Evolutionary conservation across 2,888 invertebrate genomes (phyloP), one percentile per base, ranked within the genome.

Genomic region (Abscondita cerata): DNA sequence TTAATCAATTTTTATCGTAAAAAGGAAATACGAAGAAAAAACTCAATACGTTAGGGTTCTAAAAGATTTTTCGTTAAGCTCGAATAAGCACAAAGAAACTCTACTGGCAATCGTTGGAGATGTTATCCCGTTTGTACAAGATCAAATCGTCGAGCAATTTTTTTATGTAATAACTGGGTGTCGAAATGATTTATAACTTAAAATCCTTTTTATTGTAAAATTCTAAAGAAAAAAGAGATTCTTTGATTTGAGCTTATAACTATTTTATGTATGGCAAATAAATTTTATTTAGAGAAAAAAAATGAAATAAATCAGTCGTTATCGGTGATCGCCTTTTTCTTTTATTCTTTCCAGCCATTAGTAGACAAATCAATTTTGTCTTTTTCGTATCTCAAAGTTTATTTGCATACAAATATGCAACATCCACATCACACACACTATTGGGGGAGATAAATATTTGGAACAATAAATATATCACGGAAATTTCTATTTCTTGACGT

Each of bases 161-260:
- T 64, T 51, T 47, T 41, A 57, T 55, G 60, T 73, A 74, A 73
- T 72, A 69, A 71, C 64, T 64, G 70, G 72, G 74, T 75, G 75
- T 75, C 73, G 72, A 74, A 74, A 76, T 76, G 76, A 76, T 76
- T 76, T 75, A 74, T 75, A 68, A 69, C 47, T 16, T 44, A 44
- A n/a, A 44, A 19, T 16, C 44, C 44, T 11, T 44, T 44, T n/a
- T 16, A 44, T 44, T 44, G 44, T 44, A 44, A 44, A 44, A 44
- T 44, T 44, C 11, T 44, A 4, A 25, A 25, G 25, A 25, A 25
- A 25, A n/a, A 25, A 25, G 25, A 2, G 6, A 25, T 25, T 25
- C 25, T 6, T 6, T 6, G 25, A 25, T 25, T 25, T 4, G 6
- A 25, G 25, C 2, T 25, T 25, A 25, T 25, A 25, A 25, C 25